Conservation (phyloP, 2,888 invertebrate species). For the Branchipolynoe longqiensis region DNA sequence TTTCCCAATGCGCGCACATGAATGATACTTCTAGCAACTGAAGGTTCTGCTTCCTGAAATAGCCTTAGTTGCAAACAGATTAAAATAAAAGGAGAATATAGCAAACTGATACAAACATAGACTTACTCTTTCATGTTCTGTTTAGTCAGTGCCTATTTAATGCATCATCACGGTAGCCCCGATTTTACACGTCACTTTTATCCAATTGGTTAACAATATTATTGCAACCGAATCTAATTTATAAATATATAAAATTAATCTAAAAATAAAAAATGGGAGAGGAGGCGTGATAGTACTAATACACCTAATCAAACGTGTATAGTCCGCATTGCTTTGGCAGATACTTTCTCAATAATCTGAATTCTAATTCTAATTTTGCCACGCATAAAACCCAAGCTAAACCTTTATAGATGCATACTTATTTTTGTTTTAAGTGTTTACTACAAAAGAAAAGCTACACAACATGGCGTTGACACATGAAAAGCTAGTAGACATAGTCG, state of each 20-base stretch:
- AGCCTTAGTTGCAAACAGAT: slow-evolving; percentile 10
- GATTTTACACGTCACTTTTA: neutral
- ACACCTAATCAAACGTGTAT: no score
- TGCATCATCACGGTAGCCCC: slow-evolving; percentile 11
- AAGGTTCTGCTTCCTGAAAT: slow-evolving; percentile 33
- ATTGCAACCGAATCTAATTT: no score
- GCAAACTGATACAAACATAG: no score
- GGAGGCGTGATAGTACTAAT: no score
- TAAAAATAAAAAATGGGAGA: no score
- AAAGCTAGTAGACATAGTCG: neutral
- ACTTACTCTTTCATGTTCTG: neutral
- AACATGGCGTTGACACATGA: neutral
- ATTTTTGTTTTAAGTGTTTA: no score
- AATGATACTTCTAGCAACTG: slow-evolving; percentile 24
- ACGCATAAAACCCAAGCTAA: neutral
- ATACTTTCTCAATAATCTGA: no score
- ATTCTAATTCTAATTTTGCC: no score
- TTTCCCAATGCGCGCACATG: slow-evolving; percentile 42
- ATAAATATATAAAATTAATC: no score
- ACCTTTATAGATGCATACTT: neutral
- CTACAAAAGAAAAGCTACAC: neutral
- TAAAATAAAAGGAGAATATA: neutral
- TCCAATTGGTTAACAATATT: neutral
- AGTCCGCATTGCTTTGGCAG: no score
- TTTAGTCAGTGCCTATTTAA: neutral